Base-by-base conservation (phyloP, 1,140 invertebrate species). In the Lordiphosa collinella region DNA sequence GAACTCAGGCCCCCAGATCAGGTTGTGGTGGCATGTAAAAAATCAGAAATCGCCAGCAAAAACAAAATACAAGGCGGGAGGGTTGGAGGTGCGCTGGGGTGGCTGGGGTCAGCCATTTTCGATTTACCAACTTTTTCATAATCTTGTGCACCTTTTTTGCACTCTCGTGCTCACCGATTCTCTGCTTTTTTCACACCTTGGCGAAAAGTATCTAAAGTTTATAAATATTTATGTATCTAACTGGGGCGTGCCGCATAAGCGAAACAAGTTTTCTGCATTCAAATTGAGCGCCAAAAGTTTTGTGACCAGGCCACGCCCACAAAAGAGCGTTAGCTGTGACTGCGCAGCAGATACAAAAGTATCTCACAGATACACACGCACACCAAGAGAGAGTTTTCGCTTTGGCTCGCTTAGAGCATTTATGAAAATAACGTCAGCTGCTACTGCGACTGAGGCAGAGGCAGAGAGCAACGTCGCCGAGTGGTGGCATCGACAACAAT, bases 211-310 rank as follows among this genome's bases (percentile, higher is more conserved):
- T 78, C 78, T 78, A 84, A 70, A 56, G 75, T 79, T 64, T 71
- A 84, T 73, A 84, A 86, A 86, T 86, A 86, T 86, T 86, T 87
- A 64, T 87, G 76, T 86, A 86, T 86, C 84, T 86, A 87, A 86
- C 82, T 86, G 84, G 84, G 84, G 84, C 84, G 84, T 86, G 82
- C 76, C 82, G 70, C 68, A 67, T 51, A 37, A 16, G 25, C 11
- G 35, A 8, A 68, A 63, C 59, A 72, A 63, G 56, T 58, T 71
- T 67, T 66, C 61, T 32, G 48, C 57, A 67, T 71, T 84, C 71
- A 86, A 76, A 66, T 66, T 86, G 75, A 80, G 64, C 69, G 56
- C 58, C 54, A 73, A 69, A 75, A 48, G 34, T 64, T 49, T 64
- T 37, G 50, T 35, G 14, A 31, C 37, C 52, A 70, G 59, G 68